phyloP scores from a whole-genome alignment of 2,113 vertebrate species.

The Sebastes fasciatus region DNA sequence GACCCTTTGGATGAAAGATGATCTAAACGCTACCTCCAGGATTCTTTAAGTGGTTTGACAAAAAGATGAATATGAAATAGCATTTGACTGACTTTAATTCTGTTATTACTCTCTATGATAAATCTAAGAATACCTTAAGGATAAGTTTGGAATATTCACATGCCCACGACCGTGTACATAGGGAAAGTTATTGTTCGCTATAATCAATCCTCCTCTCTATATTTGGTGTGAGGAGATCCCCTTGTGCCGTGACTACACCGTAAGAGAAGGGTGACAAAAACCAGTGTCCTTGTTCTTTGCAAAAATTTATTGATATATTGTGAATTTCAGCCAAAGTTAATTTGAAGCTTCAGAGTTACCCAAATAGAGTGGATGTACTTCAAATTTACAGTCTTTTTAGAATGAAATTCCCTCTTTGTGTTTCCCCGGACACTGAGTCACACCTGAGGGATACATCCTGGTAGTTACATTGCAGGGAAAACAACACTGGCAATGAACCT shows the following conservation, averaged over 20 bases:
- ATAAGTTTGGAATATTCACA: neutral
- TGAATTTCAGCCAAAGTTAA: neutral
- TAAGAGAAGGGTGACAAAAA: neutral
- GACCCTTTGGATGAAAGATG: slow-evolving; percentile 21
- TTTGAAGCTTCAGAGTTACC: neutral
- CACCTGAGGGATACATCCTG: neutral
- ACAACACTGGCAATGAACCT: neutral
- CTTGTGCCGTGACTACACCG: neutral
- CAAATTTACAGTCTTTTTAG: neutral
- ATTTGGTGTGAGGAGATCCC: neutral
- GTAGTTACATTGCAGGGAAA: neutral
- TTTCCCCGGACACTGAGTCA: neutral
- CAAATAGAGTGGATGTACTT: neutral
- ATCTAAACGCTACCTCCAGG: slow-evolving; percentile 12
- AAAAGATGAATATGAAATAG: neutral
- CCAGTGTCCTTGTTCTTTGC: neutral
- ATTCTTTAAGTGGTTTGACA: slow-evolving; percentile 11
- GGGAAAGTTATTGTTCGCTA: neutral
- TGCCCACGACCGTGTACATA: neutral
- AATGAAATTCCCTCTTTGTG: neutral
- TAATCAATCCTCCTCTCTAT: neutral
- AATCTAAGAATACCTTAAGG: neutral
- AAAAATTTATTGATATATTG: neutral
- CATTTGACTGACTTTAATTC: neutral
- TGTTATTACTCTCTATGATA: neutral